A percentile compares a stretch with the other conserved stretches of the same genome.
Evolutionary conservation across 92 coral and sea anemone genomes (phyloP).

Genomic region (Epizoanthus rinbou): DNA sequence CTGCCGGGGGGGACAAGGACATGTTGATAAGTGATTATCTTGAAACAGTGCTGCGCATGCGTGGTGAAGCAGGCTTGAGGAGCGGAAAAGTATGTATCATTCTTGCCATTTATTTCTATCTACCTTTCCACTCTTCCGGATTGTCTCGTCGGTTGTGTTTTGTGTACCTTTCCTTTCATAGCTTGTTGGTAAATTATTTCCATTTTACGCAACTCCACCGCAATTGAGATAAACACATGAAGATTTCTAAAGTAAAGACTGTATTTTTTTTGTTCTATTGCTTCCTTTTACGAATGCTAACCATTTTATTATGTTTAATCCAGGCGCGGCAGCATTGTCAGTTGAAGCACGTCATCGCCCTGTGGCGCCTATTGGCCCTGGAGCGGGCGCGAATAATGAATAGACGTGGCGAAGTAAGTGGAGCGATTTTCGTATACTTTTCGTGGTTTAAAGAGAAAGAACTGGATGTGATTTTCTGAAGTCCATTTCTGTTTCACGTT

Average conservation of each 20-base stretch:
- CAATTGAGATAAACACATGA: too few species aligned
- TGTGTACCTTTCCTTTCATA: too few species aligned
- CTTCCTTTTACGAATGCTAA: neutral
- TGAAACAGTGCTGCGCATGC: slow-evolving; percentile 60
- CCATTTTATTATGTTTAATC: neutral
- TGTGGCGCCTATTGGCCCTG: slow-evolving; percentile 76
- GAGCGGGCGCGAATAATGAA: slow-evolving; percentile 70
- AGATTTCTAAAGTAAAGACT: neutral
- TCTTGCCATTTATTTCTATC: neutral
- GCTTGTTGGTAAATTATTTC: too few species aligned
- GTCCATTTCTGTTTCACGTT: too few species aligned
- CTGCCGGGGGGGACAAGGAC: slow-evolving; percentile 72
- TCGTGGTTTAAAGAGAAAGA: too few species aligned
- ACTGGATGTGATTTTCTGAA: too few species aligned
- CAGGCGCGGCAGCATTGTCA: slow-evolving; percentile 83
- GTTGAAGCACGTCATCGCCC: slow-evolving; percentile 71
- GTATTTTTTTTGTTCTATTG: neutral
- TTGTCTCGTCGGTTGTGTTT: too few species aligned
- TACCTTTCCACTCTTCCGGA: too few species aligned
- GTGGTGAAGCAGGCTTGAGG: slow-evolving; percentile 60
- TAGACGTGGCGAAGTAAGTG: slow-evolving; percentile 68
- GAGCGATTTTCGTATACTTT: too few species aligned
- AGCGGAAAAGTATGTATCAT: slow-evolving; percentile 59
- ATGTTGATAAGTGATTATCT: slow-evolving; percentile 71
- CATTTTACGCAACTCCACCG: too few species aligned